Evolutionary conservation across 2,113 vertebrate genomes (phyloP), one percentile per base, ranked within the genome.

Genomic region (Sylvietta virens): DNA sequence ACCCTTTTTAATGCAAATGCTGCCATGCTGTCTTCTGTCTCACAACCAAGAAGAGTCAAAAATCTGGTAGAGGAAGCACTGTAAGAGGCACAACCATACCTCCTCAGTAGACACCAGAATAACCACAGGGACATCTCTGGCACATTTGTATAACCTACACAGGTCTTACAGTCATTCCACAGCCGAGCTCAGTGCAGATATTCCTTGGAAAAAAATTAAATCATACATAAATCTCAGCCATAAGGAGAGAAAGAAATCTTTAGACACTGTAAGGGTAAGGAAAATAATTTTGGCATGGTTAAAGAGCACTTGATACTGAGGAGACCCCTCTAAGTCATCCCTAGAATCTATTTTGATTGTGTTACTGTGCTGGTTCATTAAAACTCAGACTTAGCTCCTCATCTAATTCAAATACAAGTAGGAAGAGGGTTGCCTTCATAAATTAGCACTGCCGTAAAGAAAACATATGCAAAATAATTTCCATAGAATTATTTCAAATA

Each of bases 241-340:
- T 37, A 70, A 70, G 4, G 7, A 26, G 9, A 81, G 11, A 40
- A 58, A 85, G 77, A 69, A 7, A 7, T 23, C 22, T 66, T 86
- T 24, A 66, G 15, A 30, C 15, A 16, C 2, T 37, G 4, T 37
- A 78, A 2, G 1, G 4, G 17, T 3, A n/a, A 73, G 6, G 2
- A 85, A 62, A 33, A 62, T 6, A 61, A 57, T 45, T 19, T 71
- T 7, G 18, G 15, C 3, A 10, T 81, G 31, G 15, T 48, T 42
- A 66, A 84, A 78, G 4, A 65, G 15, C 8, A 8, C 7, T 65
- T 0, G 1, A 50, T 23, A 57, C 20, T 53, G 26, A 18, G 19
- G 10, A 44, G 0, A 65, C 4, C 1, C 10, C 50, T 11, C 2
- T 51, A 61, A 87, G 39, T 11, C 1, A 21, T 39, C 11, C 7